A percentile compares a stretch with the other conserved stretches of the same genome.
These are phyloP conservation scores for Watsonalla binaria DNA, from an alignment of 2,888 invertebrate species.

Conservation along the genomic window DNA sequence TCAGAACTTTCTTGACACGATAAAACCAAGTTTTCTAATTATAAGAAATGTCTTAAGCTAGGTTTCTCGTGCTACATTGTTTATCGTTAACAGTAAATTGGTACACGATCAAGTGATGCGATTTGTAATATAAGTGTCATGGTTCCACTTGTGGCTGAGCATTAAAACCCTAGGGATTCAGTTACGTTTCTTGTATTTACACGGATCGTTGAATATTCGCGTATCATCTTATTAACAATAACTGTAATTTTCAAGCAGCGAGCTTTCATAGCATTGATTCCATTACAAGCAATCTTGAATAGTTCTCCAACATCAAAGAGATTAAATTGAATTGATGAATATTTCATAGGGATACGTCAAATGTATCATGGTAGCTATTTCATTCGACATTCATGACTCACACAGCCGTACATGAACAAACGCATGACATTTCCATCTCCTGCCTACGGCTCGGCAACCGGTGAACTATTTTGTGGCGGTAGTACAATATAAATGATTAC, in stretches of 20 bases:
- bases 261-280: too few relatives aligned
- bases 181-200: not conserved
- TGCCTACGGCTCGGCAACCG: not conserved
- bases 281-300: too few relatives aligned
- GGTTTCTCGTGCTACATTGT: not conserved
- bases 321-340: too few relatives aligned
- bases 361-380: not conserved
- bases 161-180: not conserved
- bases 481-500: constrained; percentile 18
- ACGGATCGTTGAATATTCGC: too few relatives aligned
- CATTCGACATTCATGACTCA: not conserved
- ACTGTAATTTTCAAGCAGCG: too few relatives aligned
- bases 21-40: constrained; percentile 4
- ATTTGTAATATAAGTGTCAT: not conserved
- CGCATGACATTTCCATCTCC: not conserved
- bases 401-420: not conserved
- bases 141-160: not conserved
- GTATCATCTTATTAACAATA: too few relatives aligned
- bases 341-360: too few relatives aligned
- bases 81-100: not conserved
- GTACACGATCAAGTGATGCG: not conserved
- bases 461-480: not conserved
- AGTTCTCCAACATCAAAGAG: too few relatives aligned
- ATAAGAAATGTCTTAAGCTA: constrained; percentile 1
- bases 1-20: constrained; percentile 1